Percentiles rank a stretch among this genome's conserved stretches.
Conservation (phyloP, 1,140 invertebrate genomes). For the Zaprionus tsacasi region DNA sequence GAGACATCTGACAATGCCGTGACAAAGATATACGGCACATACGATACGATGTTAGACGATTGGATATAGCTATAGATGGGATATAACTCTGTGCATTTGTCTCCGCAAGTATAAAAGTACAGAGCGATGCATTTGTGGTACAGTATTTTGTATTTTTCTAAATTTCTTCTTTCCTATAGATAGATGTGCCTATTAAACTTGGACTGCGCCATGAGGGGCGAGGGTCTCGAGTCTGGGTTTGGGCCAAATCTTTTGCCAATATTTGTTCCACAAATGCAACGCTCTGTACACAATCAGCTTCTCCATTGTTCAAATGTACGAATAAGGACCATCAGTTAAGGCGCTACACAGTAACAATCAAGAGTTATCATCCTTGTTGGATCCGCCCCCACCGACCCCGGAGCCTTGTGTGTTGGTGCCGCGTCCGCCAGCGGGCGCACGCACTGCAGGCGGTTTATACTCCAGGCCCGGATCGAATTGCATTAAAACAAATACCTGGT, state of each 20-base stretch:
- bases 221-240: slow-evolving; percentile 7
- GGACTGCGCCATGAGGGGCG: too few species aligned
- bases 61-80: slow-evolving; percentile 30
- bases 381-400: slow-evolving; percentile 86
- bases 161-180: not conserved
- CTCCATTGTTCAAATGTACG: slow-evolving; percentile 87
- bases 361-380: slow-evolving; percentile 95
- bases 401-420: slow-evolving; percentile 85
- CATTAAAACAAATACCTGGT: slow-evolving; percentile 97
- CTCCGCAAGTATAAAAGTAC: slow-evolving; percentile 78
- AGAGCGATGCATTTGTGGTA: slow-evolving; percentile 68
- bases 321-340: slow-evolving; percentile 94
- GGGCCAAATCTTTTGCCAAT: slow-evolving; percentile 65
- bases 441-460: slow-evolving; percentile 94
- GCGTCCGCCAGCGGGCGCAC: slow-evolving; percentile 79
- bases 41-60: slow-evolving; percentile 58
- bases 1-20: slow-evolving; percentile 46
- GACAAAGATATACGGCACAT: not conserved
- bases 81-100: slow-evolving; percentile 37
- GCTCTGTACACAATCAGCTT: slow-evolving; percentile 73
- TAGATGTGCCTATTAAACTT: slow-evolving; percentile 11
- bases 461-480: slow-evolving; percentile 98
- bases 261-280: slow-evolving; percentile 69
- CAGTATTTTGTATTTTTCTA: not conserved
- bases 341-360: slow-evolving; percentile 99